Conservation (phyloP, 1,140 invertebrate genomes). For the Hirudo medicinalis region DNA sequence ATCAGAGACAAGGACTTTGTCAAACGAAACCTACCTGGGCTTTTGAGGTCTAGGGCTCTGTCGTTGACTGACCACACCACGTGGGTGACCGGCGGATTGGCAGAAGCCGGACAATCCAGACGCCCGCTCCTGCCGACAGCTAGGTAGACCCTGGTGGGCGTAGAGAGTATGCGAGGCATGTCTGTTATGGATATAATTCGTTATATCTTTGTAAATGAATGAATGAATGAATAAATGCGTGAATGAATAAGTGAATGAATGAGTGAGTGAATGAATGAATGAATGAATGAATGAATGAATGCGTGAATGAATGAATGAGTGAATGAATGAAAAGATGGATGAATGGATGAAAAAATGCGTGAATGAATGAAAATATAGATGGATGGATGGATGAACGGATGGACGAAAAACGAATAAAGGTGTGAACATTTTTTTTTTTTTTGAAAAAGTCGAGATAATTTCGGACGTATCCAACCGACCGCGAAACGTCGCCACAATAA, state of each 20-base stretch:
- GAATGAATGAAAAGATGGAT: neutral
- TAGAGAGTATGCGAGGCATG: constrained; percentile 35
- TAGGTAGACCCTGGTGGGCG: constrained; percentile 81
- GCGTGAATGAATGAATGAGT: neutral
- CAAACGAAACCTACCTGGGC: constrained; percentile 8
- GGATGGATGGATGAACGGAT: neutral
- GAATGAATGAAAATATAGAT: neutral
- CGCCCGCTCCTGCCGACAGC: constrained; percentile 81
- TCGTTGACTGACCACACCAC: constrained; percentile 64
- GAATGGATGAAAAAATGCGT: neutral
- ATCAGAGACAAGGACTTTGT: constrained; percentile 28
- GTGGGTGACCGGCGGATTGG: constrained; percentile 83
- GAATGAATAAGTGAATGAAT: no score
- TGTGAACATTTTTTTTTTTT: no score
- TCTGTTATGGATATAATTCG: constrained; percentile 9
- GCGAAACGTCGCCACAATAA: no score
- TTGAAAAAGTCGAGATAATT: no score
- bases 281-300: neutral
- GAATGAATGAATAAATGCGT: no score
- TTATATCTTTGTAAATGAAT: neutral
- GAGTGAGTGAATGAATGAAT: neutral
- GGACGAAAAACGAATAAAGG: neutral
- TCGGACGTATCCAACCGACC: no score
- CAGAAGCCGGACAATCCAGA: constrained; percentile 89
- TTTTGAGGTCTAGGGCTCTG: constrained; percentile 11